Percentiles rank a stretch among this genome's conserved stretches.
Evolutionary conservation across 2,113 vertebrate species (phyloP).

Genomic region (Oreochromis tanganicae): DNA sequence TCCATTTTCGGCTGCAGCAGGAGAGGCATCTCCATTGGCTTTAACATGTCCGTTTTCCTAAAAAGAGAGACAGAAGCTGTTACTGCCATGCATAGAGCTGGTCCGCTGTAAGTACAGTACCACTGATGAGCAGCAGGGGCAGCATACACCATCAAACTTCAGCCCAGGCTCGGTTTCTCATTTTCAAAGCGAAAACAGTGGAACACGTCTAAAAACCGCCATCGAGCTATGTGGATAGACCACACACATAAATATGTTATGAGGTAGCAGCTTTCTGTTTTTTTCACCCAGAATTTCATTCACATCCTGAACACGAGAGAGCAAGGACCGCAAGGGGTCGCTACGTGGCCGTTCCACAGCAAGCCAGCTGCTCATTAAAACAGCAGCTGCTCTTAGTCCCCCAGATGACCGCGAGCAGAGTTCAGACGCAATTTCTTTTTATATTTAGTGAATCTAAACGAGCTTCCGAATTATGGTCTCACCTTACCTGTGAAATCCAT

Average conservation of each 20-base stretch:
- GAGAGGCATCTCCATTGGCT: slow-evolving; percentile 78
- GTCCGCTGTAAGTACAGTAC: neutral
- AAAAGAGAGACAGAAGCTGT: neutral
- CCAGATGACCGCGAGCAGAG: slow-evolving; percentile 5
- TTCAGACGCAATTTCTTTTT: neutral
- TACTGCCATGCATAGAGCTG: neutral
- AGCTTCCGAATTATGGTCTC: neutral
- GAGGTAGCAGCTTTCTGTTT: neutral
- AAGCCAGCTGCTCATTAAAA: slow-evolving; percentile 64
- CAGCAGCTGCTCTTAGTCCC: slow-evolving; percentile 59
- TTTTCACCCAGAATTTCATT: neutral
- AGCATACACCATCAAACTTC: slow-evolving; percentile 31
- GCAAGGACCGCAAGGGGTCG: slow-evolving; percentile 33
- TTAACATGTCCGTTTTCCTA: slow-evolving; percentile 92
- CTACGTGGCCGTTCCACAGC: neutral
- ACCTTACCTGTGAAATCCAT: neutral
- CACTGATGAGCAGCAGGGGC: slow-evolving; percentile 38
- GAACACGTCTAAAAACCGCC: neutral
- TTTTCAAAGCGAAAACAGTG: neutral
- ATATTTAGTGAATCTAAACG: neutral
- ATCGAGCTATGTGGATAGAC: neutral
- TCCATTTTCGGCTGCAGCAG: slow-evolving; percentile 76
- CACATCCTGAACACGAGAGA: neutral
- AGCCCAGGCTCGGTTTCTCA: neutral
- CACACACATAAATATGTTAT: neutral